Percentiles rank a stretch among this genome's conserved stretches.
Conservation (phyloP, 1,140 invertebrate genomes). For the Cotesia glomerata region DNA sequence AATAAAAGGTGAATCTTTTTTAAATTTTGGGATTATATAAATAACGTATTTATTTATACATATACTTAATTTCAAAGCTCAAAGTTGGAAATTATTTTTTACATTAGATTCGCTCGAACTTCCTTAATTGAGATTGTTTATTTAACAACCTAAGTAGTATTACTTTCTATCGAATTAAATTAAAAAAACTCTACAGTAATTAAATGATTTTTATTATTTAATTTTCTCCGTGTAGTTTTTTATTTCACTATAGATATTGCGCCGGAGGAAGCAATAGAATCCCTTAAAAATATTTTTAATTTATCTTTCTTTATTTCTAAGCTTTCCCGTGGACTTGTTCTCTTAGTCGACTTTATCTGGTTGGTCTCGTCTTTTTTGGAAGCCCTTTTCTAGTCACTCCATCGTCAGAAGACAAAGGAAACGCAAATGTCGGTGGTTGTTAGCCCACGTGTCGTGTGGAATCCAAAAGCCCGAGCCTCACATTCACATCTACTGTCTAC, state of each 20-base stretch:
- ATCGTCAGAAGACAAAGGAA: conserved; percentile 15
- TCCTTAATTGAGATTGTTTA: too few species aligned
- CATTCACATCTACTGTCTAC: neutral
- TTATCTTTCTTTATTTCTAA: neutral
- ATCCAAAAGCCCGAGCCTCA: conserved; percentile 7
- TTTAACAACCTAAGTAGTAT: too few species aligned
- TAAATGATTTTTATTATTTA: too few species aligned
- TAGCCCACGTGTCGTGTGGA: conserved; percentile 25
- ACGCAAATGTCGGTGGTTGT: conserved; percentile 14
- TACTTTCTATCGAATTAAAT: too few species aligned
- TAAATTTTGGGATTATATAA: too few species aligned
- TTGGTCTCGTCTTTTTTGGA: neutral
- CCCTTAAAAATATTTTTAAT: neutral
- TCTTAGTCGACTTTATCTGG: neutral
- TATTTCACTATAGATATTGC: neutral
- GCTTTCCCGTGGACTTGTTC: neutral
- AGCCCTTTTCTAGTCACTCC: conserved; percentile 1
- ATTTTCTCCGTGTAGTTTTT: too few species aligned
- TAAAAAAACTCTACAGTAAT: too few species aligned
- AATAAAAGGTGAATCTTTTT: too few species aligned
- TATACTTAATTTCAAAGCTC: too few species aligned
- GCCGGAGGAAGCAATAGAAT: neutral
- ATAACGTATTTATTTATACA: too few species aligned
- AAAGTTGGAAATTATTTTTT: too few species aligned
- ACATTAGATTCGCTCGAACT: too few species aligned